Evolutionary conservation across 2,797 vertebrate genomes (phyloP), one percentile per base, ranked within the genome.

Genomic region (Limosa lapponica): DNA sequence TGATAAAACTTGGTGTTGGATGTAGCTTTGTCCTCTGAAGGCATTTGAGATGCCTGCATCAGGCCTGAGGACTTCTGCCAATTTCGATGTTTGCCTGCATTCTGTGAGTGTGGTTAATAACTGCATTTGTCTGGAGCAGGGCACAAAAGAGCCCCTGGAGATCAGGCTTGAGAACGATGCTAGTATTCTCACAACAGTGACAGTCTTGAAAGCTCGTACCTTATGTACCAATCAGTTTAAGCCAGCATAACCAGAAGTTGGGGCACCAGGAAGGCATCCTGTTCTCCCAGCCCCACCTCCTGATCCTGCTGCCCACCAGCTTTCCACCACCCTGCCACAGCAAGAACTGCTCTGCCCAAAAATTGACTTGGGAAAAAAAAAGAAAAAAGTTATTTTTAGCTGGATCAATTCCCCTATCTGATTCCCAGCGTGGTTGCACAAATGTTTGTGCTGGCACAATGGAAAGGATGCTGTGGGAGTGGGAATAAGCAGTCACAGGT

Each of bases 361-460:
- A 94, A 88, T 11, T 71, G 61, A 65, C 79, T 65, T 83, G 6
- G 11, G n/a, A 1, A 4, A 13, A 27, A 46, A 64, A 52, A 71
- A 55, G 70, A 27, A 61, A 28, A 5, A 5, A 13, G 11, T 49
- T 95, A 77, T 86, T 95, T 95, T 94, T 93, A 93, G 19, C 41
- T 69, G 49, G 62, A 94, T 95, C 90, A 69, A 46, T 96, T 90
- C 3, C 32, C 11, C 15, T 65, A 6, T 95, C 77, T 51, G 65
- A 78, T 86, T 90, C 69, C 46, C 46, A 79, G 49, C 28, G 49
- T 0, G 46, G 39, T 62, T 48, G 11, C 61, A 86, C n/a, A 78
- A 88, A 81, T 91, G 72, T 93, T 96, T 95, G 52, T 5, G 11
- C 82, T 95, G 83, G 77, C 74, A 55, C 54, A 87, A 51, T 5